A percentile compares a stretch with the other conserved stretches of the same genome.
Conservation (phyloP, 1,140 invertebrate species). For the Drosophila sechellia region DNA sequence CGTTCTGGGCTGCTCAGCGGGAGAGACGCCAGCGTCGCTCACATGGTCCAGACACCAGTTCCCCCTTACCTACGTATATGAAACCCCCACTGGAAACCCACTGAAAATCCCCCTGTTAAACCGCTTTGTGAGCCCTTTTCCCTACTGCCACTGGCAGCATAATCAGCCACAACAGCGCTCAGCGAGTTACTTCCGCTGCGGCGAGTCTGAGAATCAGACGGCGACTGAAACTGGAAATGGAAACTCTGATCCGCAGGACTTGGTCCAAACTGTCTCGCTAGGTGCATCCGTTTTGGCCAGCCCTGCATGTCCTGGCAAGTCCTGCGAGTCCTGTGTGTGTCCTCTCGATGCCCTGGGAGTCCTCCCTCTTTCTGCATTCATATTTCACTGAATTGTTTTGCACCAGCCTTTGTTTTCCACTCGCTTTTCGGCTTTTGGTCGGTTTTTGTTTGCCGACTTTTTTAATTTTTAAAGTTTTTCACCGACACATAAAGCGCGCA, state of each 20-base stretch:
- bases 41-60: constrained; percentile 38
- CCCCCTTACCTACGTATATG: neutral
- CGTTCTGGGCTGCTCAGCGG: constrained; percentile 51
- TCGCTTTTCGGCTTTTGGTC: constrained; percentile 61
- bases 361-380: neutral
- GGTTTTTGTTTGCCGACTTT: constrained; percentile 16
- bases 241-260: constrained; percentile 16
- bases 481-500: constrained; percentile 4
- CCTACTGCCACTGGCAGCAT: constrained; percentile 66
- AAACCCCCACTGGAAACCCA: neutral
- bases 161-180: constrained; percentile 84
- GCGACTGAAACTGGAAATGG: constrained; percentile 8
- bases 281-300: constrained; percentile 66
- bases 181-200: constrained; percentile 83
- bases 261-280: constrained; percentile 44
- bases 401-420: constrained; percentile 81
- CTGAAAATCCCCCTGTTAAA: neutral
- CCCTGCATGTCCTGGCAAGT: constrained; percentile 35
- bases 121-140: neutral
- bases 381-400: constrained; percentile 69
- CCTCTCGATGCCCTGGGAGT: constrained; percentile 3
- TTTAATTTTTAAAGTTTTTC: constrained; percentile 51
- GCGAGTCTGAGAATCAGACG: constrained; percentile 49
- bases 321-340: constrained; percentile 1
- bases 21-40: constrained; percentile 41